Conservation (phyloP, 2,113 vertebrate genomes). For the Oxygymnocypris stewartii region DNA sequence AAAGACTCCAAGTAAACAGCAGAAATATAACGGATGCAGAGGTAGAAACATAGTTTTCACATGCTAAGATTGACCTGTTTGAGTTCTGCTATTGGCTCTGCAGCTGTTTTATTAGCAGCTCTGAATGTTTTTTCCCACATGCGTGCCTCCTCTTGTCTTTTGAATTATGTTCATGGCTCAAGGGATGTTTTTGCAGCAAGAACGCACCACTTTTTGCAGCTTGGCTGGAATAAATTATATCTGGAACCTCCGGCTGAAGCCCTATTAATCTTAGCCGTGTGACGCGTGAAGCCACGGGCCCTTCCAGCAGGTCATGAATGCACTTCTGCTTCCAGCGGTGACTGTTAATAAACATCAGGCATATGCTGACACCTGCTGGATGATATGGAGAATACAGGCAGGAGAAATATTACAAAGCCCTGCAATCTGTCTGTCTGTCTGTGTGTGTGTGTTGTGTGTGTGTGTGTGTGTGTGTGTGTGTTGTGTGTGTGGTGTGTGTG, state of each 20-base stretch:
- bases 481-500: too few species aligned
- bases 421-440: background rate
- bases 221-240: constrained; percentile 50
- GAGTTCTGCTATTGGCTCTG: background rate
- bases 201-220: background rate
- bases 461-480: too few species aligned
- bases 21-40: background rate
- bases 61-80: background rate
- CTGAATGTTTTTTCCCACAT: constrained; percentile 41
- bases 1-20: background rate
- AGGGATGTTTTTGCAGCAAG: background rate
- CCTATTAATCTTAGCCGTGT: constrained; percentile 43
- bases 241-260: constrained; percentile 15
- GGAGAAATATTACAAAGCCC: background rate
- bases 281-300: constrained; percentile 19
- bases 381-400: background rate
- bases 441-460: too few species aligned
- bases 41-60: background rate
- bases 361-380: constrained; percentile 9
- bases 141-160: constrained; percentile 16
- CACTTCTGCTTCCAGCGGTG: background rate
- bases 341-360: background rate
- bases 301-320: constrained; percentile 19
- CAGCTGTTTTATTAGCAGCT: constrained; percentile 52
- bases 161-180: constrained; percentile 12